phyloP scores from a whole-genome alignment of 1,140 invertebrate species.

The Heliconius melpomene region DNA sequence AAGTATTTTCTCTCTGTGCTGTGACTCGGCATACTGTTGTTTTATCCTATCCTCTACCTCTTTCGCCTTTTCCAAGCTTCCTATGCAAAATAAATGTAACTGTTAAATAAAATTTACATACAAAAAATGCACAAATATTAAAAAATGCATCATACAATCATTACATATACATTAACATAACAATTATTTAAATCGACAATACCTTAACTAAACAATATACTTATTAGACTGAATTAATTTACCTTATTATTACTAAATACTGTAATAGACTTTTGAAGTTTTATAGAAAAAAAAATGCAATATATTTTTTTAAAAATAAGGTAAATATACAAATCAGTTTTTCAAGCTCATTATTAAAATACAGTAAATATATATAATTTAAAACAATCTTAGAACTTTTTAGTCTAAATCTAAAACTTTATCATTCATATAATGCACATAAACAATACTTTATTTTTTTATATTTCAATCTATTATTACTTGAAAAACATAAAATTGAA shows the following conservation, averaged over 20 bases:
- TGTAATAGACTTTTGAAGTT: neutral
- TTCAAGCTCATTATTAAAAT: neutral
- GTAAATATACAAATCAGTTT: slow-evolving; percentile 8
- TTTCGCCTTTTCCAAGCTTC: slow-evolving; percentile 87
- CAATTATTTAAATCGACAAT: slow-evolving; percentile 68
- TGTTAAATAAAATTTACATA: slow-evolving; percentile 2
- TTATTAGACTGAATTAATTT: neutral
- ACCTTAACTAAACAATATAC: slow-evolving; percentile 70
- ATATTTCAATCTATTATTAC: too few species aligned
- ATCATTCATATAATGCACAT: neutral
- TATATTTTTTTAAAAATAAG: slow-evolving; percentile 6
- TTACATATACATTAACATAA: neutral
- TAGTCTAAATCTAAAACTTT: too few species aligned
- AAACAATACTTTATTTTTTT: too few species aligned
- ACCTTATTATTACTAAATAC: slow-evolving; percentile 1
- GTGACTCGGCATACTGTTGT: slow-evolving; percentile 91
- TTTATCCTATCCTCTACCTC: slow-evolving; percentile 91
- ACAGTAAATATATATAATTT: neutral
- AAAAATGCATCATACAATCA: neutral
- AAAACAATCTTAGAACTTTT: neutral
- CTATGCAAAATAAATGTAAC: slow-evolving; percentile 78
- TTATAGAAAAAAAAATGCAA: neutral
- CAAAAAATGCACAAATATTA: neutral
- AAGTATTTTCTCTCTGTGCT: slow-evolving; percentile 94
- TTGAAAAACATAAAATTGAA: too few species aligned